Evolutionary conservation across 2,888 invertebrate genomes (phyloP).

Genomic region (Chorisops tibialis): DNA sequence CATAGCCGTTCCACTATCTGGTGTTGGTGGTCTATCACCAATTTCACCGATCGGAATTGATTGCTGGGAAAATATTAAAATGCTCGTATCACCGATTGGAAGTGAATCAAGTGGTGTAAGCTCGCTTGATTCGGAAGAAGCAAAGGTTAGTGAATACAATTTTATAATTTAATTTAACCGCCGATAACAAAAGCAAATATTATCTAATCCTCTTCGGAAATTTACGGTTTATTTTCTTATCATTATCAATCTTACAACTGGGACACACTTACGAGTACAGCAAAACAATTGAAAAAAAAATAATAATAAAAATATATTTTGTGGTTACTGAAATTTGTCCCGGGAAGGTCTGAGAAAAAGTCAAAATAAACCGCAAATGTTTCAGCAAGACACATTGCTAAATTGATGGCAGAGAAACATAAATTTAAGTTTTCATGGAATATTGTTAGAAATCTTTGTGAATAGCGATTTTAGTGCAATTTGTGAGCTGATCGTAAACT

Average conservation of each 20-base stretch:
- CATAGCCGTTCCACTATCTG: slow-evolving; percentile 60
- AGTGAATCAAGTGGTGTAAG: slow-evolving; percentile 64
- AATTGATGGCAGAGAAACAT: slow-evolving; percentile 22
- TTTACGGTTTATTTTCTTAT: not conserved
- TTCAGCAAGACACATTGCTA: slow-evolving; percentile 24
- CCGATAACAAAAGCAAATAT: no score
- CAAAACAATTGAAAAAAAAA: not conserved
- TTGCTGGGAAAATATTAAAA: slow-evolving; percentile 39
- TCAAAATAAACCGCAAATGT: slow-evolving; percentile 7
- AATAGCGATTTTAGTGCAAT: slow-evolving; percentile 29
- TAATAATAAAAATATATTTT: not conserved
- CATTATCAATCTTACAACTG: slow-evolving; percentile 28
- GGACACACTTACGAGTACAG: slow-evolving; percentile 23
- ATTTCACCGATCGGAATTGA: slow-evolving; percentile 39
- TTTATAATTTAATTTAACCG: not conserved
- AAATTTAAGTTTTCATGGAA: slow-evolving; percentile 12
- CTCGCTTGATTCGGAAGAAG: slow-evolving; percentile 54
- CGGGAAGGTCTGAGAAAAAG: slow-evolving; percentile 26
- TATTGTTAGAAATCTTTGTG: slow-evolving; percentile 17
- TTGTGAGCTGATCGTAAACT: slow-evolving; percentile 23
- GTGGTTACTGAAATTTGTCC: slow-evolving; percentile 3
- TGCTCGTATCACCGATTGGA: slow-evolving; percentile 50
- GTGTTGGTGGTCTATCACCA: slow-evolving; percentile 43
- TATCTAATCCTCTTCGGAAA: no score
- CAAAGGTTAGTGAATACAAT: slow-evolving; percentile 34